Conservation (phyloP, 2,797 vertebrate genomes). For the Onychomys arenicola region DNA sequence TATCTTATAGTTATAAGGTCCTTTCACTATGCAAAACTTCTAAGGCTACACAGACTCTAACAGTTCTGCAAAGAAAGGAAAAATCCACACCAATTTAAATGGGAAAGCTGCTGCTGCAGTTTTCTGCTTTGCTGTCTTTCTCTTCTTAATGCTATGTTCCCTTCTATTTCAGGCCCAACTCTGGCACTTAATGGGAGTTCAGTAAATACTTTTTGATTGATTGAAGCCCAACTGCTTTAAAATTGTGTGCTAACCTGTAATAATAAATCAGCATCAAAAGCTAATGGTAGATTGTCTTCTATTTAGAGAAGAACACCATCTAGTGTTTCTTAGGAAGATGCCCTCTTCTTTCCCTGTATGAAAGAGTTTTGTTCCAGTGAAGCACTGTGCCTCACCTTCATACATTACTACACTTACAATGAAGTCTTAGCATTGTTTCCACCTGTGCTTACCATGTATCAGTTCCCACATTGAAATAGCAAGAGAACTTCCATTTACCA, state of each 20-base stretch:
- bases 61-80: constrained; percentile 56
- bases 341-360: neutral
- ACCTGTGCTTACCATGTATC: neutral
- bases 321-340: constrained; percentile 79
- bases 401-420: neutral
- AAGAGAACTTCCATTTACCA: neutral
- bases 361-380: constrained; percentile 47
- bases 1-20: constrained; percentile 47
- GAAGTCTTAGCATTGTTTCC: constrained; percentile 39
- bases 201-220: constrained; percentile 77
- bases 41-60: constrained; percentile 35
- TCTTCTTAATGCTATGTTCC: constrained; percentile 61
- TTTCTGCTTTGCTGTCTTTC: constrained; percentile 54
- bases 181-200: constrained; percentile 69
- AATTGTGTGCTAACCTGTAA: constrained; percentile 73
- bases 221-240: constrained; percentile 71
- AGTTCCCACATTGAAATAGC: constrained; percentile 42
- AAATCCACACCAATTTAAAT: constrained; percentile 36
- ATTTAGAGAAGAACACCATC: constrained; percentile 87
- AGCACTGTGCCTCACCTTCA: neutral
- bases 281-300: constrained; percentile 61
- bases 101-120: constrained; percentile 48
- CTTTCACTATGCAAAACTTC: constrained; percentile 39
- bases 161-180: constrained; percentile 67
- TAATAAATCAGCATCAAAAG: constrained; percentile 66